Evolutionary conservation across 2,113 vertebrate species (phyloP), one percentile per base, ranked within the genome.

Genomic region (Microtus ochrogaster): DNA sequence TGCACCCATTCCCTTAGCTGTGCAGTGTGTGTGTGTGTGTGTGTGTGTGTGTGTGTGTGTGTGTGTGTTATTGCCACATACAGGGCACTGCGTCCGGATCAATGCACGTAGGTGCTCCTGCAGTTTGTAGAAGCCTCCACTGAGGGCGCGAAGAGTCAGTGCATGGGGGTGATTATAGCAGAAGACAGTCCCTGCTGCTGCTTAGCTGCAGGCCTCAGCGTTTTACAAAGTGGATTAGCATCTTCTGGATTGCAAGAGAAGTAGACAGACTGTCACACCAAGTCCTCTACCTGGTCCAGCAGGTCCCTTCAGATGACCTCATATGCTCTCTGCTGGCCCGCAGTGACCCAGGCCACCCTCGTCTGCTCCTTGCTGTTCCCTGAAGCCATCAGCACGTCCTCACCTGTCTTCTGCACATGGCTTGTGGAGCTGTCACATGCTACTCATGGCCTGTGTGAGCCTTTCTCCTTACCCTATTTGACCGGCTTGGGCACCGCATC

Each of bases 1-100:
- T 39, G 26, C 58, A 12, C 5, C 5, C 6, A 0, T 7, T 28
- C 10, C 12, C 4, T 21, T 5, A 1, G 13, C 12, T 41, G 26
- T 11, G n/a, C 5, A n/a, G 22, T 12, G 4, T 41, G 7, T 0
- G 21, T 12, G 7, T 61, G 7, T 0, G 28, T 12, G 24, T 14
- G 7, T 63, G 7, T 0, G 28, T 12, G 24, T 14, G 7, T 63
- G 7, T 0, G 30, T 65, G 19, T 11, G 19, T 14, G 9, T 44
- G 10, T 0, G n/a, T 30, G 26, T 33, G 26, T 17, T 41, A 58
- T 8, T 2, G 58, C 13, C 30, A 33, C 2, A 0, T 0, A 4
- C 7, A 7, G 0, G 78, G 22, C 9, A 0, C 65, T 17, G 5
- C 14, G 61, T 52, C 6, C 12, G 0, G 0, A 16, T 41, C 19